phyloP scores from a whole-genome alignment of 2,113 vertebrate genomes.

The Theristicus caerulescens region DNA sequence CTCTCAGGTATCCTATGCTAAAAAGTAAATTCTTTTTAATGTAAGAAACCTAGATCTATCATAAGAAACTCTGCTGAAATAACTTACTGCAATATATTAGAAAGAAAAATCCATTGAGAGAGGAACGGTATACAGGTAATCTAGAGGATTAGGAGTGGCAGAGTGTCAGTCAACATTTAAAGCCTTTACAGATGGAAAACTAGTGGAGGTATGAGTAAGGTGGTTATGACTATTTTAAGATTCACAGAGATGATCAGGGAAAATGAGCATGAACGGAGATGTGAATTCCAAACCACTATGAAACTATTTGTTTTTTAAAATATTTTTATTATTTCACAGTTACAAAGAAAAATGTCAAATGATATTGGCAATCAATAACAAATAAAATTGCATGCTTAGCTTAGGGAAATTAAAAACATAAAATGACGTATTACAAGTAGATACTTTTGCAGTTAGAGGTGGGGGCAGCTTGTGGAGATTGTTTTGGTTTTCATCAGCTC shows the following conservation, averaged over 20 bases:
- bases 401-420: background rate
- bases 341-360: background rate
- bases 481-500: background rate
- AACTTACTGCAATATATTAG: background rate
- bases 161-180: background rate
- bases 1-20: background rate
- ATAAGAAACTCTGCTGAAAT: background rate
- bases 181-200: background rate
- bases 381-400: background rate
- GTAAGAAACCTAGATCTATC: background rate
- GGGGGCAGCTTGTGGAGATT: background rate
- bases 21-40: background rate
- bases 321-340: background rate
- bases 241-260: background rate
- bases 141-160: background rate
- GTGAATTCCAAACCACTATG: background rate
- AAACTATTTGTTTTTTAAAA: background rate
- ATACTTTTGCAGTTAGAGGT: background rate
- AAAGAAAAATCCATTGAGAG: background rate
- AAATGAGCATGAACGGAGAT: background rate
- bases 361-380: background rate
- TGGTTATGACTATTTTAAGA: background rate
- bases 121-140: background rate
- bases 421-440: background rate
- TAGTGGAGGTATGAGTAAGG: background rate